Conservation (phyloP, 2,797 vertebrate genomes). For the Sciurus carolinensis region DNA sequence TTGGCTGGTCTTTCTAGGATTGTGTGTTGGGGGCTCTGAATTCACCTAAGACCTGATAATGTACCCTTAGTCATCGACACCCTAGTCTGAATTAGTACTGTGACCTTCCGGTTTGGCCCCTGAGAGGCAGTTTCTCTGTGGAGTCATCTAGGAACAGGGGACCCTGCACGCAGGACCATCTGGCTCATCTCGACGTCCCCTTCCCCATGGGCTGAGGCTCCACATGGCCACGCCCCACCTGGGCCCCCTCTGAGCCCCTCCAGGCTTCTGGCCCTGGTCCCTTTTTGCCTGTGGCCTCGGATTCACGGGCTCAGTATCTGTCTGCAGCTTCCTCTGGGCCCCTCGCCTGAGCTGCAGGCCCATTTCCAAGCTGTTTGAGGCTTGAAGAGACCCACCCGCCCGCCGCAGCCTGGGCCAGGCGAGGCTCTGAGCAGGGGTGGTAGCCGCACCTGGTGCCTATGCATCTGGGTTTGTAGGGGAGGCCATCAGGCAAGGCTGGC, state of each 20-base stretch:
- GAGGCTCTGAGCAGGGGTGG: background rate
- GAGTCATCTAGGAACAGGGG: too few relatives aligned
- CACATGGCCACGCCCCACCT: background rate
- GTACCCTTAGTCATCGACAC: background rate
- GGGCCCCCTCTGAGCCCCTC: background rate
- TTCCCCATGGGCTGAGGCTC: background rate
- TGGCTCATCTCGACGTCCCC: too few relatives aligned
- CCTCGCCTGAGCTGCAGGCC: background rate
- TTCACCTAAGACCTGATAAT: background rate
- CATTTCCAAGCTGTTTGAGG: background rate
- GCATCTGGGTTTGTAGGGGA: background rate
- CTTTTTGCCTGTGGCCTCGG: background rate
- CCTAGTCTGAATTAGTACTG: conserved; percentile 2
- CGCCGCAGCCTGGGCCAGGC: too few relatives aligned
- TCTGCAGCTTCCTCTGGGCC: background rate
- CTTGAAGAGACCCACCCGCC: too few relatives aligned
- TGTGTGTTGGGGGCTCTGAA: background rate
- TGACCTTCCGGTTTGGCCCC: background rate
- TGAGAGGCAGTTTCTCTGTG: background rate
- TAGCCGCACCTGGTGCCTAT: background rate
- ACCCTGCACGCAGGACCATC: too few relatives aligned
- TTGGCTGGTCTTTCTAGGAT: background rate
- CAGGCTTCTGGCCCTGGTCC: background rate
- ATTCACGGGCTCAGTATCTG: background rate
- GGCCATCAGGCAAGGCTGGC: background rate